phyloP scores from a whole-genome alignment of 1,140 invertebrate genomes.

The Pachypeltis micranthus region DNA sequence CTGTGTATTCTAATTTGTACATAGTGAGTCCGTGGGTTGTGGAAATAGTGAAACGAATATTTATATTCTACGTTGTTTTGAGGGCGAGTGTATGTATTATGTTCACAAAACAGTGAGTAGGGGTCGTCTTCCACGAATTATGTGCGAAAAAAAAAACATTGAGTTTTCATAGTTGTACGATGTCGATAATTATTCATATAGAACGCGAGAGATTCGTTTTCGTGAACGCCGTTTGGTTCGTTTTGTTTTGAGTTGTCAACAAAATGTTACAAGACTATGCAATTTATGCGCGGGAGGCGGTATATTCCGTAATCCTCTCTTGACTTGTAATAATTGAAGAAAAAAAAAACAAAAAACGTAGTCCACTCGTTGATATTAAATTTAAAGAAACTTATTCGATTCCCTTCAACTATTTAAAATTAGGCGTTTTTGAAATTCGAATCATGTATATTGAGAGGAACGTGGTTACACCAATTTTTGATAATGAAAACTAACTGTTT shows the following conservation, averaged over 20 bases:
- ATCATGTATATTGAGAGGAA: background rate
- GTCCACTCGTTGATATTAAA: constrained; percentile 1
- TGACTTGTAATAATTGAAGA: background rate
- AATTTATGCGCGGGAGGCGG: constrained; percentile 4
- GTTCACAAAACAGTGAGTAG: constrained; percentile 4
- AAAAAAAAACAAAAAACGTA: background rate
- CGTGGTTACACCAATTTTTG: constrained; percentile 19
- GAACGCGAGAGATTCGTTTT: no score
- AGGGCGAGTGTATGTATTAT: background rate
- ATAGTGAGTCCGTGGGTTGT: constrained; percentile 11
- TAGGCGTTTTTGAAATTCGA: constrained; percentile 1
- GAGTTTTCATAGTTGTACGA: constrained; percentile 12
- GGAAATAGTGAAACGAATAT: no score
- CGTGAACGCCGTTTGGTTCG: no score
- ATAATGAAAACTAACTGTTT: constrained; percentile 7
- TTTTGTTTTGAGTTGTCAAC: background rate
- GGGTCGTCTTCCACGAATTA: constrained; percentile 20
- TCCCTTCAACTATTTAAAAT: constrained; percentile 3
- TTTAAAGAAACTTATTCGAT: background rate
- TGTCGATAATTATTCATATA: no score
- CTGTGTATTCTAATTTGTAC: constrained; percentile 16
- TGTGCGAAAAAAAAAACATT: constrained; percentile 13
- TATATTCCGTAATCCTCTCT: background rate
- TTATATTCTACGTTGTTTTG: no score
- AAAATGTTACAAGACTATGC: background rate